A percentile compares a stretch with the other conserved stretches of the same genome.
These are phyloP conservation scores for Hypotaenidia okinawae DNA, from an alignment of 2,797 vertebrate species.

Conservation along the genomic window DNA sequence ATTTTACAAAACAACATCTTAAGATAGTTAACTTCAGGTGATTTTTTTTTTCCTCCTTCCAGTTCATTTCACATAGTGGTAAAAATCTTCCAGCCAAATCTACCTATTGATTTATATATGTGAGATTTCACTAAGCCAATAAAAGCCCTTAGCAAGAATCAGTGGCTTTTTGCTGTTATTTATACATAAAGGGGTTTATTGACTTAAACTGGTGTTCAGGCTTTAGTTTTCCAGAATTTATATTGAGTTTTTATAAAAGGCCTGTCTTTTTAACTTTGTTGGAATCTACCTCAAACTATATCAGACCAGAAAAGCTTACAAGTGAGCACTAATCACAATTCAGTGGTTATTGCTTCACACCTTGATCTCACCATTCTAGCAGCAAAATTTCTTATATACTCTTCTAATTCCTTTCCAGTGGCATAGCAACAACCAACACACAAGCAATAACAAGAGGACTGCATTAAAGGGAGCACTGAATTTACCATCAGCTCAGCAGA, in stretches of 20 bases:
- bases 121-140: slow-evolving; percentile 20
- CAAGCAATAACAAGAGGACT: slow-evolving; percentile 18
- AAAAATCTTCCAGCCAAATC: background rate
- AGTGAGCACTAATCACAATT: slow-evolving; percentile 8
- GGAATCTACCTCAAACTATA: slow-evolving; percentile 17
- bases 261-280: background rate
- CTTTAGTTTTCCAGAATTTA: background rate
- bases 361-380: background rate
- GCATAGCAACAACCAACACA: background rate
- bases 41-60: background rate
- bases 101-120: background rate
- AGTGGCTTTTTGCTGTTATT: slow-evolving; percentile 19
- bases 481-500: slow-evolving; percentile 16
- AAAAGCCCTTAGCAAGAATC: background rate
- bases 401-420: slow-evolving; percentile 28
- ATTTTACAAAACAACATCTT: background rate
- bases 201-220: background rate
- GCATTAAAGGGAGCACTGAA: background rate
- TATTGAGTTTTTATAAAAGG: background rate
- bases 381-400: background rate
- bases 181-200: slow-evolving; percentile 24
- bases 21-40: background rate
- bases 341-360: background rate
- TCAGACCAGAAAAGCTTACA: slow-evolving; percentile 7
- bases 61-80: background rate